Evolutionary conservation across 2,113 vertebrate species (phyloP).

Genomic region (Myrmecobius fasciatus): DNA sequence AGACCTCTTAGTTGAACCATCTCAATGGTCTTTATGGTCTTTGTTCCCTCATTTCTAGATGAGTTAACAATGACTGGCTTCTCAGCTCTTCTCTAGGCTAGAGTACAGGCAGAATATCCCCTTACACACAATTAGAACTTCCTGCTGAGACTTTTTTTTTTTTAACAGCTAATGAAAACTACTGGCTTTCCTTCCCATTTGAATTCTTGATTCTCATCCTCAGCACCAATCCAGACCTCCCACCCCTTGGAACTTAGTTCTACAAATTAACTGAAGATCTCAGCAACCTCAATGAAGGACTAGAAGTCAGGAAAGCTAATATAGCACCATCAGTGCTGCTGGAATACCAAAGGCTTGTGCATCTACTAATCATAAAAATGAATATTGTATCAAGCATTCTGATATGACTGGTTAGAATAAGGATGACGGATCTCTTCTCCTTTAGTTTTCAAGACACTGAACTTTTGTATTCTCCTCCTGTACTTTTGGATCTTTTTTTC

Average conservation of each 20-base stretch:
- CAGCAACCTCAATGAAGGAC: background rate
- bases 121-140: background rate
- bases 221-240: background rate
- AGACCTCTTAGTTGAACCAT: background rate
- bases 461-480: background rate
- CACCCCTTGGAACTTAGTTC: no score
- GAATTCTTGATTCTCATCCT: background rate
- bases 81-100: background rate
- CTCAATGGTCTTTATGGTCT: background rate
- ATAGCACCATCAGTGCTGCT: background rate
- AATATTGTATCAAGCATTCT: no score
- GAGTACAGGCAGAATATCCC: background rate
- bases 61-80: background rate
- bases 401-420: no score
- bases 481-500: background rate
- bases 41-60: background rate
- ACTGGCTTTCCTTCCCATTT: background rate
- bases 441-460: background rate
- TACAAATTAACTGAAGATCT: background rate
- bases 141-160: background rate
- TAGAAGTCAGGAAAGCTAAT: background rate
- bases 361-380: background rate
- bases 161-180: background rate
- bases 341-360: background rate
- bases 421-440: background rate